A percentile compares a stretch with the other conserved stretches of the same genome.
These are phyloP conservation scores for Lucilia cuprina DNA, from an alignment of 1,140 invertebrate genomes.

Conservation along the genomic window DNA sequence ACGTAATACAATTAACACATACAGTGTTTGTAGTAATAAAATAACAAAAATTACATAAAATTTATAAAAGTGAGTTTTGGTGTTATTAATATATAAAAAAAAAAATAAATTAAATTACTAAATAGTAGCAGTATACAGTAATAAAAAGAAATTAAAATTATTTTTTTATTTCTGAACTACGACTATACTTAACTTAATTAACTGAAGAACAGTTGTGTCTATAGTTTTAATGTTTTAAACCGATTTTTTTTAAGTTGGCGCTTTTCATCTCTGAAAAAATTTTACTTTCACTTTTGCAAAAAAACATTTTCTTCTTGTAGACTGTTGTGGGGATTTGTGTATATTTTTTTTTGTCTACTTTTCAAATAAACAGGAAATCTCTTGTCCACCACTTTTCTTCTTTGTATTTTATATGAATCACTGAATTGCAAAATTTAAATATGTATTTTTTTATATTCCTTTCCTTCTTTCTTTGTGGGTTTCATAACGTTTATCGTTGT, in stretches of 20 bases:
- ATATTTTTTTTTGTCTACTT: neutral
- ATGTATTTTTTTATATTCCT: neutral
- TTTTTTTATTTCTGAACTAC: neutral
- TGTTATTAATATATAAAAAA: neutral
- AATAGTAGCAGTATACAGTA: neutral
- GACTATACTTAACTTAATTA: no score
- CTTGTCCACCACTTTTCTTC: neutral
- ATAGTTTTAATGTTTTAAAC: no score
- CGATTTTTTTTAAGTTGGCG: neutral
- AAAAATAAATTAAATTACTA: neutral
- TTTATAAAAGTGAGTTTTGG: neutral
- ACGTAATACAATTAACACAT: neutral
- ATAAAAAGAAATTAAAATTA: neutral
- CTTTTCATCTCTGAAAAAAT: neutral
- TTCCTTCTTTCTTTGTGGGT: neutral
- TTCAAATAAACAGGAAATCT: constrained; percentile 20
- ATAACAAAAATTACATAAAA: constrained; percentile 5
- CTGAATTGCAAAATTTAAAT: constrained; percentile 25
- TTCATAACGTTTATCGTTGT: neutral
- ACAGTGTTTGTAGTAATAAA: neutral
- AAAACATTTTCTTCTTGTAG: neutral
- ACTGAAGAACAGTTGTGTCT: no score
- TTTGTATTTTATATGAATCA: neutral
- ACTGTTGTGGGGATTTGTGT: neutral
- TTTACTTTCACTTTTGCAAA: constrained; percentile 19